Conservation (phyloP, 2,888 invertebrate species). For the Pristionchus arcanus region DNA sequence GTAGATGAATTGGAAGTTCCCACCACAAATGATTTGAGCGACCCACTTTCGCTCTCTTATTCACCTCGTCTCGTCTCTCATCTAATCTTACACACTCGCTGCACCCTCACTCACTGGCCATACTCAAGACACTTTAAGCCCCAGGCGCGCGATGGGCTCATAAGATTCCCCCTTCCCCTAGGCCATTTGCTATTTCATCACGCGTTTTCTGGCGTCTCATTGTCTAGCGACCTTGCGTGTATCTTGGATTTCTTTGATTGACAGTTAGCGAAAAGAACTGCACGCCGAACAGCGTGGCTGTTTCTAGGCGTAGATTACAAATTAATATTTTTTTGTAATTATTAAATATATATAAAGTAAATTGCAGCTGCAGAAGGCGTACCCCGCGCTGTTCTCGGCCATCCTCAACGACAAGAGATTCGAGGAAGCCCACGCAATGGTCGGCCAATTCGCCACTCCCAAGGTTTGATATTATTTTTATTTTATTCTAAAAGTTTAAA, state of each 20-base stretch:
- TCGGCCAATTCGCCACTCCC: slow-evolving; percentile 63
- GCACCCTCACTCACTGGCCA: slow-evolving; percentile 1
- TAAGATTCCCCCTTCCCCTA: not conserved
- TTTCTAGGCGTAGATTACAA: not conserved
- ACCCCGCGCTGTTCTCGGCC: slow-evolving; percentile 59
- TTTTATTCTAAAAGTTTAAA: not conserved
- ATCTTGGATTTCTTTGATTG: not conserved
- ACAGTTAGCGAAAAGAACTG: not conserved
- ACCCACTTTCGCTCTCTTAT: slow-evolving; percentile 3
- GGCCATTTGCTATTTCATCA: not conserved
- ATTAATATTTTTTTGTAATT: too few species aligned
- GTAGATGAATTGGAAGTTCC: not conserved
- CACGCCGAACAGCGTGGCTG: not conserved
- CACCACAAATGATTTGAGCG: not conserved
- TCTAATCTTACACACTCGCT: slow-evolving; percentile 41
- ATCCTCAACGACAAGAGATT: slow-evolving; percentile 63
- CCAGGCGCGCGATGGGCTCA: not conserved
- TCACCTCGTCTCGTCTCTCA: not conserved
- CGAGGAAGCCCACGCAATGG: slow-evolving; percentile 62
- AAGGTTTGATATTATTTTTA: not conserved
- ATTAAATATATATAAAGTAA: not conserved
- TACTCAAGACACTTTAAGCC: slow-evolving; percentile 35
- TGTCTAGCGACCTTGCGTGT: not conserved
- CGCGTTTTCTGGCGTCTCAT: not conserved
- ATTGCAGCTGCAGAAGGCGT: slow-evolving; percentile 64